Conservation (phyloP, 2,113 vertebrate genomes). For the Labrus mixtus region DNA sequence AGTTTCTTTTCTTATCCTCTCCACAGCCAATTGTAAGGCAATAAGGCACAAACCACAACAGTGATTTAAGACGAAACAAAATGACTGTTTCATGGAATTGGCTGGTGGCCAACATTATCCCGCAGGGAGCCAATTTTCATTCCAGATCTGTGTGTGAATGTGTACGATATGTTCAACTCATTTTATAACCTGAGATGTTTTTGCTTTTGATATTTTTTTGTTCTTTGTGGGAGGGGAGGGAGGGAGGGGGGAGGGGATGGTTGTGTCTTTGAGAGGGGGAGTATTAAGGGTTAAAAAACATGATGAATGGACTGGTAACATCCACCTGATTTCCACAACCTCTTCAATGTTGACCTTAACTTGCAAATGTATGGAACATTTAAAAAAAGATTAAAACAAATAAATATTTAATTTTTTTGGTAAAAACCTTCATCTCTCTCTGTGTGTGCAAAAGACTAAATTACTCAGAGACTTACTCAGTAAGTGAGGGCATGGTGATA, state of each 20-base stretch:
- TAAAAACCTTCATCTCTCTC: conserved; percentile 42
- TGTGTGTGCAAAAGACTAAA: conserved; percentile 41
- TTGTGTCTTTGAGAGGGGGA: conserved; percentile 31
- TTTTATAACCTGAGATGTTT: conserved; percentile 65
- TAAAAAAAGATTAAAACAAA: conserved; percentile 69
- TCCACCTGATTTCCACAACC: conserved; percentile 66
- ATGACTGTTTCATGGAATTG: conserved; percentile 69
- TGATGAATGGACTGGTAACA: conserved; percentile 50
- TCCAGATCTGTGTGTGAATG: conserved; percentile 72
- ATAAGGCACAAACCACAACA: conserved; percentile 74
- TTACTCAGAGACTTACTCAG: conserved; percentile 23
- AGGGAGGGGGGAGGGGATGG: not conserved
- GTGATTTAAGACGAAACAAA: conserved; percentile 70
- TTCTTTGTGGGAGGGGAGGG: not conserved
- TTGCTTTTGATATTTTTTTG: conserved; percentile 48
- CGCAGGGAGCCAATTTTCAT: conserved; percentile 63
- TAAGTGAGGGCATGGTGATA: conserved; percentile 18
- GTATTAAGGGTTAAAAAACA: conserved; percentile 5
- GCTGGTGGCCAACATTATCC: conserved; percentile 52
- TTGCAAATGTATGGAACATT: conserved; percentile 83
- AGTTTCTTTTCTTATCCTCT: conserved; percentile 64
- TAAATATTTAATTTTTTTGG: conserved; percentile 86
- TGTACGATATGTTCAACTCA: conserved; percentile 71
- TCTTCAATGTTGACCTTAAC: conserved; percentile 79
- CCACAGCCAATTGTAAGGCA: conserved; percentile 68